Conservation (phyloP, 2,113 vertebrate genomes). For the Pycnonotus jocosus region DNA sequence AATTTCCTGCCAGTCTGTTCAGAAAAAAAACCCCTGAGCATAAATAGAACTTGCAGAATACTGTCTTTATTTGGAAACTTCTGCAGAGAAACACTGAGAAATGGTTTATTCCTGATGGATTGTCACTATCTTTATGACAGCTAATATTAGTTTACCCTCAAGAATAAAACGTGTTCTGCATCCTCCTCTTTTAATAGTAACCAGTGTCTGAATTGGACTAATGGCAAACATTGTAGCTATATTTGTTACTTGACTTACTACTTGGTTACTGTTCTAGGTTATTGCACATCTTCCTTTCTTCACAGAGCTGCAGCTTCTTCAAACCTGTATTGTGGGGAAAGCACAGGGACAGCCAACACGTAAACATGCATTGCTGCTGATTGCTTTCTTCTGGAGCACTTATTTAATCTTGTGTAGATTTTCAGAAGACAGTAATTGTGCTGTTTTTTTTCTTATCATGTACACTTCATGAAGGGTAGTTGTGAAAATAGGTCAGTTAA, state of each 20-base stretch:
- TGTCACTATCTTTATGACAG: not conserved
- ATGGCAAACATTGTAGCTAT: not conserved
- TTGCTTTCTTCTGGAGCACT: not conserved
- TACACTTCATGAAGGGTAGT: not conserved
- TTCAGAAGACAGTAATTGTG: not conserved
- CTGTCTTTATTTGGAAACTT: not conserved
- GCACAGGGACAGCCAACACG: not conserved
- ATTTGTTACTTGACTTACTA: not conserved
- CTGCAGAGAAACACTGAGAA: not conserved
- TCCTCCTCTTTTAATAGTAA: not conserved
- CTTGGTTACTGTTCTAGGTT: not conserved
- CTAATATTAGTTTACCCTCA: not conserved
- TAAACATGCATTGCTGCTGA: not conserved
- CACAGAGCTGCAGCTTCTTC: not conserved
- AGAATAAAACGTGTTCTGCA: not conserved
- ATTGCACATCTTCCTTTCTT: not conserved
- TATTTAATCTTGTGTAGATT: not conserved
- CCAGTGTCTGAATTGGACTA: not conserved
- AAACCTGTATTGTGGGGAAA: not conserved
- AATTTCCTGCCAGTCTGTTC: not conserved
- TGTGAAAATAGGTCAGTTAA: not conserved
- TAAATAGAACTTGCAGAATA: not conserved
- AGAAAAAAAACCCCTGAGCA: accelerated
- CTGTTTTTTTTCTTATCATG: not conserved
- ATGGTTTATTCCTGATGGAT: not conserved